A percentile compares a stretch with the other conserved stretches of the same genome.
phyloP scores from a whole-genome alignment of 2,797 vertebrate genomes.

The Parauchenoglanis ngamensis region DNA sequence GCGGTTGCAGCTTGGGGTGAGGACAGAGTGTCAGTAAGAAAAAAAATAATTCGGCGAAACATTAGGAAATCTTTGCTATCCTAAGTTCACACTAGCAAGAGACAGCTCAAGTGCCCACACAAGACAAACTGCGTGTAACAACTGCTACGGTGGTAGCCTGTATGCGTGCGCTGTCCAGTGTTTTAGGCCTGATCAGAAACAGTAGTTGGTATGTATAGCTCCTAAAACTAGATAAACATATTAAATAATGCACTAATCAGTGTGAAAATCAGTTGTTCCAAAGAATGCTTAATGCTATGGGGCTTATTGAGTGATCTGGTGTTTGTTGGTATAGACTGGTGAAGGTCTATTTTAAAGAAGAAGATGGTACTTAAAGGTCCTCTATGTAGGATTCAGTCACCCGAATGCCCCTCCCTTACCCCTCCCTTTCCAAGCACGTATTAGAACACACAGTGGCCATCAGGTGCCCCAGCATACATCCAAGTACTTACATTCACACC shows the following conservation, averaged over 20 bases:
- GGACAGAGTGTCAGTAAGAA: background rate
- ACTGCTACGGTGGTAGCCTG: background rate
- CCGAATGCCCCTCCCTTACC: no score
- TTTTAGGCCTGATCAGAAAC: background rate
- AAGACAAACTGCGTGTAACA: background rate
- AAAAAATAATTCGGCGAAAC: background rate
- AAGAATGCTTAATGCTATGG: background rate
- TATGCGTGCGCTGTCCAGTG: background rate
- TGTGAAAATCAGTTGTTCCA: background rate
- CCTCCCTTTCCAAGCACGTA: no score
- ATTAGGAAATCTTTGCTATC: background rate
- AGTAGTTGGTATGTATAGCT: background rate
- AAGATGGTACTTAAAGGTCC: background rate
- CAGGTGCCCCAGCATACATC: no score
- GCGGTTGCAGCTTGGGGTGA: background rate
- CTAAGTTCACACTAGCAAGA: background rate
- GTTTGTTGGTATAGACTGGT: background rate
- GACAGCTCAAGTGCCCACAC: background rate
- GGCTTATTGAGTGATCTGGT: background rate
- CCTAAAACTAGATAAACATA: background rate
- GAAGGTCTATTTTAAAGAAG: background rate
- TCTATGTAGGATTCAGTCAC: no score
- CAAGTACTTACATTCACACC: no score
- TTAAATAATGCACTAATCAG: background rate
- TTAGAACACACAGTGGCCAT: no score